Evolutionary conservation across 2,797 vertebrate genomes (phyloP), one percentile per base, ranked within the genome.

Genomic region (Podarcis lilfordi): DNA sequence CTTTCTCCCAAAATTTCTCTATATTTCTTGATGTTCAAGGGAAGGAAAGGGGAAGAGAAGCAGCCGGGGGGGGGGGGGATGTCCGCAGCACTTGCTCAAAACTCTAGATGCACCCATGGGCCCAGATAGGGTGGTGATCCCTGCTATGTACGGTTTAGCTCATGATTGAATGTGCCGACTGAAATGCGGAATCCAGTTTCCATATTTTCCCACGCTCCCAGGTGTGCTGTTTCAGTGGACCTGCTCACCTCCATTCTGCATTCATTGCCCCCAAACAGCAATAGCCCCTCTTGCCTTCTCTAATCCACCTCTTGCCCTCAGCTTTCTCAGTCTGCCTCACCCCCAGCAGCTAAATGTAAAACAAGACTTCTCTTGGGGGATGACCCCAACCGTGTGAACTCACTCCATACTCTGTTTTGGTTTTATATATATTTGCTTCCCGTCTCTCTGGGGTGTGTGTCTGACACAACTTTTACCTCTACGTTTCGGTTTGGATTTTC

Each of bases 401-500:
- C 78, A 75, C 90, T 90, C 81, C 9, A 0, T 23, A 94, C 80
- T 95, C 91, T 96, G 89, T 95, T 95, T 94, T 92, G 92, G 85
- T 95, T 93, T 90, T 90, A 89, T 91, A 86, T 95, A 89, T 91
- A 86, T 94, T 95, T 86, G 85, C 89, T 96, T 94, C 93, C 91
- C 92, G 85, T 88, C 93, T 89, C 93, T 86, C 90, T 37, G 13
- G 50, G 50, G 94, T 89, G 90, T 95, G 86, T 64, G 85, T 88
- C 93, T 95, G 94, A 95, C 94, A 92, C 74, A 80, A 91, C 90
- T 94, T 95, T 95, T 95, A 93, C 94, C 93, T 95, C 94, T 72
- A 88, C 9, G 79, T 0, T 76, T 93, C 91, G 93, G 87, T 1
- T 32, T 90, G 85, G 4, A 4, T 86, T 87, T 82, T 76, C 55